Evolutionary conservation across 2,113 vertebrate species (phyloP).

Genomic region (Trogon melanurus): DNA sequence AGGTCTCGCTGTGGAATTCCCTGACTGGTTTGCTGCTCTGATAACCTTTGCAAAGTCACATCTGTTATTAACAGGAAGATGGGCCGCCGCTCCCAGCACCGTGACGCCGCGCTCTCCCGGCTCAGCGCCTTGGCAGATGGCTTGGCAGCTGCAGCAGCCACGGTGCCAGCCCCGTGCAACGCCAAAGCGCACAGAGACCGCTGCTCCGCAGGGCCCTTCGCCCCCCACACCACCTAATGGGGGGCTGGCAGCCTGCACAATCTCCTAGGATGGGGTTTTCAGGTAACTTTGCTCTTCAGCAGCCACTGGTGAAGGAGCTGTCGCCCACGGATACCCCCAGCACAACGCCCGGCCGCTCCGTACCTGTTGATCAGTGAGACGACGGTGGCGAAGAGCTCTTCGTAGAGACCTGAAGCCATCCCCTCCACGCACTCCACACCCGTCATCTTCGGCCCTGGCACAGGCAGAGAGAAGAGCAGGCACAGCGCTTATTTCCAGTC

Average conservation of each 20-base stretch:
- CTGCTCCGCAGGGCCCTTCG: rapidly evolving
- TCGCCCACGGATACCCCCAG: neutral
- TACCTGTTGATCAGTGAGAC: conserved; percentile 96
- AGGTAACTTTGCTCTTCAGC: neutral
- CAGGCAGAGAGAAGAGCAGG: neutral
- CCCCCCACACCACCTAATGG: rapidly evolving
- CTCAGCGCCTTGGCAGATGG: no score
- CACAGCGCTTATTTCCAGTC: no score
- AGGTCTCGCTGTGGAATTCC: neutral
- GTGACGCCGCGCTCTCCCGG: neutral
- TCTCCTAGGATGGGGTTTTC: rapidly evolving
- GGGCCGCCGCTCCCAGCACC: neutral
- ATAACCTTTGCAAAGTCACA: neutral
- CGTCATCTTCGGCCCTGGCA: conserved; percentile 85
- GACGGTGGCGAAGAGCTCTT: conserved; percentile 86
- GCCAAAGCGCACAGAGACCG: rapidly evolving
- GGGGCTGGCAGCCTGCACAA: rapidly evolving
- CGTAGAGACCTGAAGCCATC: conserved; percentile 91
- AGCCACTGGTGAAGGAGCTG: neutral
- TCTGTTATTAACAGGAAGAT: neutral
- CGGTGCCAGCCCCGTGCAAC: neutral
- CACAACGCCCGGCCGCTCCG: rapidly evolving
- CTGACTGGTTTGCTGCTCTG: neutral
- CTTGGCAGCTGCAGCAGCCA: no score
- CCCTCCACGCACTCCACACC: conserved; percentile 90